phyloP scores from a whole-genome alignment of 2,888 invertebrate genomes.

The Nineta flava region DNA sequence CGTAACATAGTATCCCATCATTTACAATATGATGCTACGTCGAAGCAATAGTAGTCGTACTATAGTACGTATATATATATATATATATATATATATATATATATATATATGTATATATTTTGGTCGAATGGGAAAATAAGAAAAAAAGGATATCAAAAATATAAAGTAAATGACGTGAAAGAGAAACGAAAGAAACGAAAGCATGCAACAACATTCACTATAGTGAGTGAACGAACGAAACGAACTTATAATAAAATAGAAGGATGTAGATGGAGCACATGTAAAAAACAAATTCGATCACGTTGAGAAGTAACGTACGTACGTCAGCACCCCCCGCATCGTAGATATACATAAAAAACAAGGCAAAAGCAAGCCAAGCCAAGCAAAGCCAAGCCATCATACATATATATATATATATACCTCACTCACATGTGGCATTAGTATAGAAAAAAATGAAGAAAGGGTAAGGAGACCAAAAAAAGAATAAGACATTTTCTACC shows the following conservation, averaged over 20 bases:
- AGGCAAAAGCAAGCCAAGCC: neutral
- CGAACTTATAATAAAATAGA: too few species aligned
- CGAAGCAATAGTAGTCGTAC: neutral
- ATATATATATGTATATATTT: neutral
- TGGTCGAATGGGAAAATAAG: neutral
- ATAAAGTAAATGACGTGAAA: too few species aligned
- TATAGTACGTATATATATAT: too few species aligned
- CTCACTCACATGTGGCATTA: neutral
- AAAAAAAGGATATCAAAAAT: neutral
- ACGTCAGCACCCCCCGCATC: neutral
- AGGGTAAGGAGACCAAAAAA: conserved; percentile 9
- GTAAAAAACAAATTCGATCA: conserved; percentile 8
- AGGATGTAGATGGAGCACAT: neutral
- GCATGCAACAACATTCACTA: too few species aligned
- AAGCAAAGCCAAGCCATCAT: neutral
- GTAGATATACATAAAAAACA: neutral
- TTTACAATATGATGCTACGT: neutral
- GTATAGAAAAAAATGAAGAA: neutral
- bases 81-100: neutral
- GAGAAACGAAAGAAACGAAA: too few species aligned
- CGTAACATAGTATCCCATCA: conserved; percentile 2
- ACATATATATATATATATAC: neutral
- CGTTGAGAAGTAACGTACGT: conserved; percentile 4
- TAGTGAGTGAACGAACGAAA: too few species aligned
- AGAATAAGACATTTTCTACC: conserved; percentile 22